These are phyloP conservation scores for Emydoidea blandingii DNA, from an alignment of 2,797 vertebrate species.

Conservation along the genomic window DNA sequence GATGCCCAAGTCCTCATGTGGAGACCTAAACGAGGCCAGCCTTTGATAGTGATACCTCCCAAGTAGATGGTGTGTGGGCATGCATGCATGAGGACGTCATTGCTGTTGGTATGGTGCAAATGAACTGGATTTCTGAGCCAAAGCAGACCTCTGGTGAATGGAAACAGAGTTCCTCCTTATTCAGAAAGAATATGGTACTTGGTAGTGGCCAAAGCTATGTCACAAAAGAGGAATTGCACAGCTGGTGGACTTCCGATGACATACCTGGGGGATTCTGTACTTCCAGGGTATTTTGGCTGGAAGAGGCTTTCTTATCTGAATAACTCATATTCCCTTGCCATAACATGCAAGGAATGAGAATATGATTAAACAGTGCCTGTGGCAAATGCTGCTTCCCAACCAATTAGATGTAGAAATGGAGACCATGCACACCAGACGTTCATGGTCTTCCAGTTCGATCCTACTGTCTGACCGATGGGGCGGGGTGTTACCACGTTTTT, in stretches of 20 bases:
- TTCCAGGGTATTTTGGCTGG: constrained; percentile 54
- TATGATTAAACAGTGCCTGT: constrained; percentile 64
- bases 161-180: constrained; percentile 59
- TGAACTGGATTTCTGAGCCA: constrained; percentile 74
- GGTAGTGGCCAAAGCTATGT: constrained; percentile 15
- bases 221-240: constrained; percentile 50
- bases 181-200: constrained; percentile 60
- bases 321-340: constrained; percentile 46
- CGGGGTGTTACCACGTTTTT: not conserved
- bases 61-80: constrained; percentile 84
- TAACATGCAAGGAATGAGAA: constrained; percentile 55
- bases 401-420: constrained; percentile 45
- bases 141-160: constrained; percentile 74
- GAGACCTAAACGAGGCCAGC: constrained; percentile 93
- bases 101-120: constrained; percentile 47
- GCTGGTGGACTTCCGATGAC: constrained; percentile 69
- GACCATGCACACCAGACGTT: constrained; percentile 48
- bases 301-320: constrained; percentile 67
- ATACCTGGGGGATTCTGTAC: constrained; percentile 39
- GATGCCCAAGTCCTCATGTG: constrained; percentile 99
- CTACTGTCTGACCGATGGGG: not conserved
- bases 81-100: not conserved
- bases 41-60: constrained; percentile 94
- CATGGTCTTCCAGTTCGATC: constrained; percentile 15
- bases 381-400: constrained; percentile 75